phyloP scores from a whole-genome alignment of 2,113 vertebrate genomes.

The Trichechus manatus region DNA sequence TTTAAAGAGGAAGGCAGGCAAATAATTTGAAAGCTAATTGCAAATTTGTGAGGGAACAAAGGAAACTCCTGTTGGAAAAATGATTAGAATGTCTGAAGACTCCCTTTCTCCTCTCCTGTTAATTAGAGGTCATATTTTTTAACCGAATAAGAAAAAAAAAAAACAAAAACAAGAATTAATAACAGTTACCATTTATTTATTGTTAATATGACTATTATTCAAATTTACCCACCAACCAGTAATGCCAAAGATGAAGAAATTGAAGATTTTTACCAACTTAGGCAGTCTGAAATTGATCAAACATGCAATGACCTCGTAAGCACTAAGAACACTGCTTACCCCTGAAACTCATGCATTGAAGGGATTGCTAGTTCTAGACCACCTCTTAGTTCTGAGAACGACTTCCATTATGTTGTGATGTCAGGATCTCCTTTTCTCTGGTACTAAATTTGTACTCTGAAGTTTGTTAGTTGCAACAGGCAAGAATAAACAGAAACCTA shows the following conservation, averaged over 20 bases:
- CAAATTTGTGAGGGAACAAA: background rate
- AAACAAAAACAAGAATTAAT: background rate
- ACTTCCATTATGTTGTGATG: background rate
- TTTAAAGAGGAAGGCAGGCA: background rate
- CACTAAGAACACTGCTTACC: background rate
- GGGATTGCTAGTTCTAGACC: background rate
- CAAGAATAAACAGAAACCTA: background rate
- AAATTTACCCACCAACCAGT: no score
- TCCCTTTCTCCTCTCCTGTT: background rate
- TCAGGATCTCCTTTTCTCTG: background rate
- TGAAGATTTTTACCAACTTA: no score
- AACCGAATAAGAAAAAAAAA: background rate
- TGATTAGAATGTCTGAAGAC: background rate
- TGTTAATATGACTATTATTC: background rate
- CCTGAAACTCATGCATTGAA: background rate
- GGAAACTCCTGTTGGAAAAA: background rate
- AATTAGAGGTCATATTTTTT: background rate
- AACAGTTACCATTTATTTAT: background rate
- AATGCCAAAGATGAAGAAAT: no score
- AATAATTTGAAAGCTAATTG: constrained; percentile 4
- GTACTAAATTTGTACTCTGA: background rate
- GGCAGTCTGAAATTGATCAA: no score
- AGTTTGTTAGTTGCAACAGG: background rate
- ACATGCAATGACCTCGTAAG: background rate
- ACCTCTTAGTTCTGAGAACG: background rate